Conservation (phyloP, 2,797 vertebrate genomes). For the Uromys caudimaculatus region DNA sequence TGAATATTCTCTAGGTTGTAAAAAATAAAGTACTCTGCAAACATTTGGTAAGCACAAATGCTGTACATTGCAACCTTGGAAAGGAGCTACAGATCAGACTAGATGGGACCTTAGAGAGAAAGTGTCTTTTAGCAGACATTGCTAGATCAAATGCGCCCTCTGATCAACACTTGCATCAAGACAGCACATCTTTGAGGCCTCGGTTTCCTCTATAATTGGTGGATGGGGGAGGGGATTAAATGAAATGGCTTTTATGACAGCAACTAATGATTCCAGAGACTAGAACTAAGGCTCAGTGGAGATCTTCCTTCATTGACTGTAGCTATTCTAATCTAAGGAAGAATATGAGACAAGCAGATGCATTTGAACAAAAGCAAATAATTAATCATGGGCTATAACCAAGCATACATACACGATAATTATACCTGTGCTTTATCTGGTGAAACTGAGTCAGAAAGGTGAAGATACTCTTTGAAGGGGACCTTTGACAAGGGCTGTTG, state of each 20-base stretch:
- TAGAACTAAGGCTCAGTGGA: neutral
- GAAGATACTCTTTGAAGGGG: neutral
- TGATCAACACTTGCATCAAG: neutral
- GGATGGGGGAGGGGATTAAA: neutral
- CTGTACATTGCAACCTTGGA: neutral
- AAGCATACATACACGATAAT: neutral
- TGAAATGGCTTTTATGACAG: neutral
- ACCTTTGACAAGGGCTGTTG: neutral
- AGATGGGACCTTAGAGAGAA: neutral
- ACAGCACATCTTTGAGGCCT: neutral
- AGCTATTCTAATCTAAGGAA: neutral
- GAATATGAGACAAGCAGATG: neutral
- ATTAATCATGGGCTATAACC: neutral
- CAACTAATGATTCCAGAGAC: neutral
- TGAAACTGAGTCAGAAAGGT: neutral
- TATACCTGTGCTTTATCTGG: neutral
- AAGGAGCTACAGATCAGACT: constrained; percentile 1
- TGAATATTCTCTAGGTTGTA: constrained; percentile 20
- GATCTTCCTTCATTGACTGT: neutral
- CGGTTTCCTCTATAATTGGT: neutral
- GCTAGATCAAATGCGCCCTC: neutral
- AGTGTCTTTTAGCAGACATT: neutral
- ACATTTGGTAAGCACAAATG: neutral
- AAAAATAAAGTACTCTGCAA: constrained; percentile 36
- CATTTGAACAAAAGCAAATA: constrained; percentile 1